These are phyloP conservation scores for Arctia plantaginis DNA, from an alignment of 2,888 invertebrate genomes.

Conservation along the genomic window DNA sequence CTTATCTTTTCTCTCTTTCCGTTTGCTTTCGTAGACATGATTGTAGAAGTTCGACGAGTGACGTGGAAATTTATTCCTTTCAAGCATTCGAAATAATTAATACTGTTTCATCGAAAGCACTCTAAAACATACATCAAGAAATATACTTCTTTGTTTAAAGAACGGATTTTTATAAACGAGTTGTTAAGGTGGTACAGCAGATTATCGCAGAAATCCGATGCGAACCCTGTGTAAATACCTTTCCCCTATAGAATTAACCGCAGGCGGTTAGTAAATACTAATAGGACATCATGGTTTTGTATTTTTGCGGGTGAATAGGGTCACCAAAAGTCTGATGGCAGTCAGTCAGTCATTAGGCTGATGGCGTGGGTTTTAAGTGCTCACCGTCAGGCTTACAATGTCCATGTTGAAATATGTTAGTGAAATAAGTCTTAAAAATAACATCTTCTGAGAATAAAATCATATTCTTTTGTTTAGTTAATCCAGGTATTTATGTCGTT, in stretches of 20 bases:
- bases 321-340: neutral
- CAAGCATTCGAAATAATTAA: no score
- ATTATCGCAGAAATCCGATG: neutral
- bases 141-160: no score
- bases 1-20: neutral
- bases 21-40: neutral
- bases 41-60: neutral
- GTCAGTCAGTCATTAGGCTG: no score
- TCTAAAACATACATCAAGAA: neutral
- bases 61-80: neutral
- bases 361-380: neutral
- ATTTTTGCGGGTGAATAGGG: neutral
- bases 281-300: neutral
- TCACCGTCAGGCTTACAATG: neutral
- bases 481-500: constrained; percentile 29
- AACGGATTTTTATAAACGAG: no score
- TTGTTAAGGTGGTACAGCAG: neutral
- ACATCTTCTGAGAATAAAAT: neutral
- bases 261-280: no score
- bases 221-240: neutral
- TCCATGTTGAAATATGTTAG: neutral
- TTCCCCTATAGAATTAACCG: neutral
- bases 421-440: neutral
- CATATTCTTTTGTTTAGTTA: constrained; percentile 31
- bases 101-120: no score